A percentile compares a stretch with the other conserved stretches of the same genome.
Evolutionary conservation across 2,888 invertebrate species (phyloP).

Genomic region (Leuctra nigra): DNA sequence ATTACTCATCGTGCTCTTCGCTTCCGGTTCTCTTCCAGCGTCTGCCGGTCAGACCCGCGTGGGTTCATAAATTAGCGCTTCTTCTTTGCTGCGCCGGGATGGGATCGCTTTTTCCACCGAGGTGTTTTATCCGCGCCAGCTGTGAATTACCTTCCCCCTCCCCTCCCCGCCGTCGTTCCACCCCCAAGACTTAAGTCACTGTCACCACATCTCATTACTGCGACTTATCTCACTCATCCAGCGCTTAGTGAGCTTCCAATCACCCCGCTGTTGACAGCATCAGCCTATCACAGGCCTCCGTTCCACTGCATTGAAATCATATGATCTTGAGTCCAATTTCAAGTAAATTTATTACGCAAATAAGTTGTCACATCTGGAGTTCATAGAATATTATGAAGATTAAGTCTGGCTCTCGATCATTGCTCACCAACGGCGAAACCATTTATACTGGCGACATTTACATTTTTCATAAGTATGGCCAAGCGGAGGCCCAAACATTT

Average conservation of each 20-base stretch:
- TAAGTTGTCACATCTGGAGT: constrained; percentile 6
- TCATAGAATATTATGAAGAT: too few species aligned
- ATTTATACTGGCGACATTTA: too few species aligned
- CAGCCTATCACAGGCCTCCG: neutral
- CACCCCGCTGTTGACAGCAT: constrained; percentile 1
- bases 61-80: constrained; percentile 15
- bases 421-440: too few species aligned
- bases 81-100: neutral
- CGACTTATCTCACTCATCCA: constrained; percentile 15
- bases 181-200: constrained; percentile 3
- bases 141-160: neutral
- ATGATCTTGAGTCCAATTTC: neutral
- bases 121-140: constrained; percentile 17
- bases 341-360: neutral
- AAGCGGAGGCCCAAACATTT: too few species aligned
- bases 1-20: neutral
- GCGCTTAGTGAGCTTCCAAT: constrained; percentile 2
- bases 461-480: too few species aligned
- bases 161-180: neutral
- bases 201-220: constrained; percentile 17
- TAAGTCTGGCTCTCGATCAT: too few species aligned
- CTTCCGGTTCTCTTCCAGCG: neutral
- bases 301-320: neutral
- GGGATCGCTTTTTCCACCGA: constrained; percentile 5
- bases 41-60: neutral